Percentiles rank a stretch among this genome's conserved stretches.
These are phyloP conservation scores for Suricata suricatta DNA, from an alignment of 2,113 vertebrate genomes.

Conservation along the genomic window DNA sequence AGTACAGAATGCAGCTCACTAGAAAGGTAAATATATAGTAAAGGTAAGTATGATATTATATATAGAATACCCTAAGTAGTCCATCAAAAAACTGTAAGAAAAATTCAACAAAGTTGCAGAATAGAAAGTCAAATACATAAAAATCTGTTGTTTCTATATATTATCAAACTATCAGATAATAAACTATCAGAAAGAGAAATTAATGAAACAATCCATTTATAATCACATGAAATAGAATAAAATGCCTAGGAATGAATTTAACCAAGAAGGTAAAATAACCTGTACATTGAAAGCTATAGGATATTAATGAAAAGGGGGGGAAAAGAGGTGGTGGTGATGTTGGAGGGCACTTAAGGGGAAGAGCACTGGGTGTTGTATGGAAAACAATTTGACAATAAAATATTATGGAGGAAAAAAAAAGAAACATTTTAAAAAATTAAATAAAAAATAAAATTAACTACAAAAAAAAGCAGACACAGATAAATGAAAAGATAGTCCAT, in stretches of 20 bases:
- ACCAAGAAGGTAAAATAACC: not conserved
- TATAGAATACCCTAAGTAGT: not conserved
- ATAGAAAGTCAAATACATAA: not conserved
- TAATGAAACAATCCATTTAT: not conserved
- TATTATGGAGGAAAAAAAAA: too few species aligned
- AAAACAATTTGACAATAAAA: too few species aligned
- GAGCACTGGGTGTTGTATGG: too few species aligned
- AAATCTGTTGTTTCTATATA: not conserved
- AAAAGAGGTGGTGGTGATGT: too few species aligned
- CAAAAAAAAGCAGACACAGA: not conserved
- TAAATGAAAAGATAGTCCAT: not conserved
- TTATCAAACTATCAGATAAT: not conserved
- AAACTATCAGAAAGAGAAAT: not conserved
- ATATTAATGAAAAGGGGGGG: not conserved
- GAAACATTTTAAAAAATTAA: too few species aligned
- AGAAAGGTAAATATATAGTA: not conserved
- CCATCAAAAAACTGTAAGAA: not conserved
- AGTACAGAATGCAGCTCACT: not conserved
- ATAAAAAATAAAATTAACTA: too few species aligned
- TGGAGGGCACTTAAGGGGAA: too few species aligned
- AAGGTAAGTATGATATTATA: not conserved
- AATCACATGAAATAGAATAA: not conserved
- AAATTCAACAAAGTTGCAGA: not conserved
- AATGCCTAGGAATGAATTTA: not conserved
- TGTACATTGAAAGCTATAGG: not conserved